These are phyloP conservation scores for Hiodon tergisus DNA, from an alignment of 2,113 vertebrate genomes.

Conservation along the genomic window DNA sequence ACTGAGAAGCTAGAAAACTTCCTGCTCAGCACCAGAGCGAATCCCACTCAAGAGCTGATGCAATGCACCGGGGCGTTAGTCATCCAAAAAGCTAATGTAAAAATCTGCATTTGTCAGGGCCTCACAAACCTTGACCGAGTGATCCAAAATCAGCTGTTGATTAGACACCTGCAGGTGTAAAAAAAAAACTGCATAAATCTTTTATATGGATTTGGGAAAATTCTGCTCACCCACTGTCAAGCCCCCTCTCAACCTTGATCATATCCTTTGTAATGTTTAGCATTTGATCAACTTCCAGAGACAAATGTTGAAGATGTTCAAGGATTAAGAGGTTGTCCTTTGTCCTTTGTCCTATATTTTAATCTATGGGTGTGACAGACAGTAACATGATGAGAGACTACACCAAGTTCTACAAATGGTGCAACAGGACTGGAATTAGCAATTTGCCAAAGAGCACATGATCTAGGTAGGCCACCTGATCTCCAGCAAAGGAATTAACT, in stretches of 20 bases:
- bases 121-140: slow-evolving; percentile 10
- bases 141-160: slow-evolving; percentile 15
- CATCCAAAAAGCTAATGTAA: slow-evolving; percentile 11
- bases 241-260: slow-evolving; percentile 13
- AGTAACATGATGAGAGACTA: no score
- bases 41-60: background rate
- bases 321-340: no score
- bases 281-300: no score
- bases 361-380: no score
- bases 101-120: slow-evolving; percentile 13
- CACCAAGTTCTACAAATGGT: no score
- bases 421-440: no score
- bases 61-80: slow-evolving; percentile 23
- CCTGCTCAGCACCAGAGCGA: slow-evolving; percentile 3
- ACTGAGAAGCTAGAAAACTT: background rate
- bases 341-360: no score
- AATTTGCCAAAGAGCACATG: no score
- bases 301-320: no score
- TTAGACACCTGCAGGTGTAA: slow-evolving; percentile 17
- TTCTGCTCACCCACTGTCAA: slow-evolving; percentile 11
- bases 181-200: slow-evolving; percentile 22
- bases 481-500: no score
- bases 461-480: no score
- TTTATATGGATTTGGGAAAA: background rate
- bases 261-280: slow-evolving; percentile 14